Base-by-base conservation (phyloP, 2,113 vertebrate genomes). In the Salvelinus alpinus region DNA sequence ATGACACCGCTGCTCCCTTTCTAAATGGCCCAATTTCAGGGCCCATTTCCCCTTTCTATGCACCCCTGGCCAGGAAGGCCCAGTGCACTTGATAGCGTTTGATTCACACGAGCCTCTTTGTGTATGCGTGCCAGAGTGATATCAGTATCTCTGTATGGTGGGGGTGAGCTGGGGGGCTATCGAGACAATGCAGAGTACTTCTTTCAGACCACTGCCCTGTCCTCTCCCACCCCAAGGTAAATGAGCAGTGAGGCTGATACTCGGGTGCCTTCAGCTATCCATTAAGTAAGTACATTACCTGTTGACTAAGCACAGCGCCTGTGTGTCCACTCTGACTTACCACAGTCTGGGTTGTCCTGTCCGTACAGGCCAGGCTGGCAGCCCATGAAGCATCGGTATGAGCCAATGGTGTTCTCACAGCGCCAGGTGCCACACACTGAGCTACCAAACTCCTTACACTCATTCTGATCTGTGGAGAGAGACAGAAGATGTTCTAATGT, bases 401-500 rank as follows among this genome's bases (percentile, higher is more conserved):
- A 94, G 60, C 93, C 92, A n/a, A 94, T 79, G 75, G 91, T 93
- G 86, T 94, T 94, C 81, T 94, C 87, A n/a, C 93, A 94, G 83
- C 70, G 88, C 91, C 90, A 93, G 77, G 86, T 85, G 59, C 92
- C 91, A 80, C 93, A 94, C 64, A 90, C 81, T 0, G 82, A 77
- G 80, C 88, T 90, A 14, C 91, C 92, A 83, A 90, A 92, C 47
- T 92, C 90, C 67, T 90, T 91, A 80, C 93, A 94, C 78, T 94
- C 93, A 72, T 94, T 91, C 82, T 89, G 87, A 85, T 94, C 91
- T 94, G 85, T 9, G 73, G 29, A 82, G 29, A 77, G 38, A 76
- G 68, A 79, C 1, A 74, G 1, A 34, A 78, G 71, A 22, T 11
- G 38, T 11, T 44, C 38, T 44, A 44, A 44, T 44, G 83, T 82